Evolutionary conservation across 2,797 vertebrate species (phyloP).

Genomic region (Fringilla coelebs): DNA sequence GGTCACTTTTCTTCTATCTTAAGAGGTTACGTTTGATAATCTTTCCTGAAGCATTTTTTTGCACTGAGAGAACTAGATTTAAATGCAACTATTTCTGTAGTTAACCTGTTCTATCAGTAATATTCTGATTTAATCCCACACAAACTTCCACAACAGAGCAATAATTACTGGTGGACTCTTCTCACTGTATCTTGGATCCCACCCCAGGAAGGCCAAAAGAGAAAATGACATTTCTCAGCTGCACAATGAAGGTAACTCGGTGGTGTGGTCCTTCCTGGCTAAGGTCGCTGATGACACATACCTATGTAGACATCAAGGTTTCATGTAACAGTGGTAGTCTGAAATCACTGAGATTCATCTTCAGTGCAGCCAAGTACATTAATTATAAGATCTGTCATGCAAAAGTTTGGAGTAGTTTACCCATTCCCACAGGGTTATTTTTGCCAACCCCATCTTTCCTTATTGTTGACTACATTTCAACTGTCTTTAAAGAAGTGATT

Average conservation of each 20-base stretch:
- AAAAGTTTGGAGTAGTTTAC: background rate
- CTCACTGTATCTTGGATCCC: background rate
- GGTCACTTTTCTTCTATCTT: background rate
- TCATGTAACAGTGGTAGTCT: background rate
- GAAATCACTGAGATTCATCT: background rate
- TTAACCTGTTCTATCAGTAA: background rate
- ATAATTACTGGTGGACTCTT: background rate
- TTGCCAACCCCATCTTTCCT: background rate
- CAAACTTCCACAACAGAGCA: background rate
- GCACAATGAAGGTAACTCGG: background rate
- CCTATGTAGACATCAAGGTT: background rate
- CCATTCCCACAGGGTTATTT: background rate
- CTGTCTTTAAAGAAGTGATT: background rate
- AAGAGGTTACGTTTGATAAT: background rate
- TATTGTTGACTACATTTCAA: background rate
- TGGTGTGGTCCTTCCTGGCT: background rate
- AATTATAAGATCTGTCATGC: background rate
- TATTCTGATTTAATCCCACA: background rate
- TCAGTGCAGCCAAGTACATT: background rate
- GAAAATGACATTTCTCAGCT: background rate
- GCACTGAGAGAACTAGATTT: background rate
- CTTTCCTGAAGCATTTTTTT: background rate
- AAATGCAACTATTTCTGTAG: background rate
- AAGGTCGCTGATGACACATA: background rate
- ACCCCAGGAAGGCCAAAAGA: background rate